Base-by-base conservation (phyloP, 2,888 invertebrate species). In the Monoplex corrugatus region DNA sequence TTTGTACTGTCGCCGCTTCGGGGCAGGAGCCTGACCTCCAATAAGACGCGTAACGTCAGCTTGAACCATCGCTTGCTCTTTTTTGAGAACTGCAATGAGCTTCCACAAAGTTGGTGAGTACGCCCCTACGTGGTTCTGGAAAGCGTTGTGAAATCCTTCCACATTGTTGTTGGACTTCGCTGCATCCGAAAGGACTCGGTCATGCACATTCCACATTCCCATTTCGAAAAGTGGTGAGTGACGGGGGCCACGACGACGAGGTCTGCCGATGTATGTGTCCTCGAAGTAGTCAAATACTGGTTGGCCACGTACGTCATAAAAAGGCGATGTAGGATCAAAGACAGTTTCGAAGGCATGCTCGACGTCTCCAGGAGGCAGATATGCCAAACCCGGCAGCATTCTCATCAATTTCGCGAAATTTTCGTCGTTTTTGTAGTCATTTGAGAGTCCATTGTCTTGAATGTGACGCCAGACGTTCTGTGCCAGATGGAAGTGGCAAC, bases 331-430 rank as follows among this genome's bases (percentile, higher is more conserved):
- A 45, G 83, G 83, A 28, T 83, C 83, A 28, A 83, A 83, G 45
- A 83, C 83, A 83, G 3, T 83, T 83, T 83, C 83, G 83, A 83
- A 83, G 83, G 83, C 83, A 5, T 2, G 83, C 45, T 83, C 83
- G 45, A 83, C 83, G 44, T 83, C 45, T 2, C 8, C 45, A n/a
- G 16, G 2, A 83, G 83, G 83, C 45, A 83, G 83, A 45, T 83
- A 83, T 83, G 45, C 83, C 83, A 83, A 83, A 45, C 83, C 83
- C 32, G 83, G 83, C 8, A 83, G 83, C 83, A 83, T 83, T 44
- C 83, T 44, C 83, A 83, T 83, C 83, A 83, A 45, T 28, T 83
- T 83, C 38, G 83, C 44, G 40, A 83, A 83, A 28, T 83, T 83
- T 75, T 82, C 82, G 13, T 82, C 82, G 82, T 82, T 5, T 82